Conservation (phyloP, 1,140 invertebrate genomes). For the Bombus superbus region DNA sequence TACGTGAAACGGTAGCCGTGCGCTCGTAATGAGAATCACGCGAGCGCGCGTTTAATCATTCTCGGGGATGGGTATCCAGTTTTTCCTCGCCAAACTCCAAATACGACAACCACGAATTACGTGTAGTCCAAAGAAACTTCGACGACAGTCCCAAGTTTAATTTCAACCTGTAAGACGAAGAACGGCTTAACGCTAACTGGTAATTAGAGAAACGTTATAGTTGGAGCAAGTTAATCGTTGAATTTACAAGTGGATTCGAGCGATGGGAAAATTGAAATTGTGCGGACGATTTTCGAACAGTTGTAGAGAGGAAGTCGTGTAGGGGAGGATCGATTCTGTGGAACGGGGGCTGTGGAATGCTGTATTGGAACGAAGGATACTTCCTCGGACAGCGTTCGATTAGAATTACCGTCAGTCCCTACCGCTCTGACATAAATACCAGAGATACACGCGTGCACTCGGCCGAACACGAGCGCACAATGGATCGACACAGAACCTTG, state of each 20-base stretch:
- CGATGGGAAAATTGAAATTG: background rate
- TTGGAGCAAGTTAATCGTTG: background rate
- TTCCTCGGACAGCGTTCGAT: conserved; percentile 34
- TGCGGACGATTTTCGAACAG: background rate
- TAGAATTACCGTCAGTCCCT: conserved; percentile 45
- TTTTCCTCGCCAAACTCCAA: background rate
- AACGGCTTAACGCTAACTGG: background rate
- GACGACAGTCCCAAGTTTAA: background rate
- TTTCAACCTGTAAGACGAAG: background rate
- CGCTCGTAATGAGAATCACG: conserved; percentile 20
- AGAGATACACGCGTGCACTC: conserved; percentile 44
- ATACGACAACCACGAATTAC: background rate
- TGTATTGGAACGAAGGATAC: conserved; percentile 40
- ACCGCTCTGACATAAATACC: conserved; percentile 45
- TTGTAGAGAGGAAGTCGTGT: background rate
- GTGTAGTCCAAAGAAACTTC: background rate
- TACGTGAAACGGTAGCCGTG: conserved; percentile 15
- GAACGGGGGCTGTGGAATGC: background rate
- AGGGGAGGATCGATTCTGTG: background rate
- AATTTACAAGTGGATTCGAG: background rate
- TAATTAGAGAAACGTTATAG: background rate
- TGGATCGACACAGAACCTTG: conserved; percentile 19
- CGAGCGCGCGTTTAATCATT: conserved; percentile 40
- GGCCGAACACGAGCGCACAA: conserved; percentile 9
- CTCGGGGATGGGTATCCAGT: background rate